phyloP scores from a whole-genome alignment of 2,888 invertebrate species.

The Clusia tigrina region DNA sequence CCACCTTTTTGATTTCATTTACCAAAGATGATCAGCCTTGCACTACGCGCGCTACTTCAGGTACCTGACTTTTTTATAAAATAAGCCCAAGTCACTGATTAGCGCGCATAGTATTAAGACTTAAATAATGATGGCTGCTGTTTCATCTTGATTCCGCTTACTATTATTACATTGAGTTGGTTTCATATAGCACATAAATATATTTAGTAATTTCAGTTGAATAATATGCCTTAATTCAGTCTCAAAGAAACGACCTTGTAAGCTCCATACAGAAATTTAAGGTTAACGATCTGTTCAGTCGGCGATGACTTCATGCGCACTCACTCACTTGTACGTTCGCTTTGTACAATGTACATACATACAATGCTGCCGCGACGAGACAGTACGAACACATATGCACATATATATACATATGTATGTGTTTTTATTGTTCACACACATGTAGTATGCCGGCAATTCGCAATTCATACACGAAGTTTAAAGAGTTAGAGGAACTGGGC shows the following conservation, averaged over 20 bases:
- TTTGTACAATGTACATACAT: neutral
- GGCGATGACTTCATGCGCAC: conserved; percentile 50
- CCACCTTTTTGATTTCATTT: no score
- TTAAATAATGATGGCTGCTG: conserved; percentile 11
- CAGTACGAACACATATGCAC: conserved; percentile 18
- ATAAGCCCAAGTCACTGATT: conserved; percentile 86
- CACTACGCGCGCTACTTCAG: conserved; percentile 98
- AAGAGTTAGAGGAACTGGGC: conserved; percentile 12
- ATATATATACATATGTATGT: neutral
- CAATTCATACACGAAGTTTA: conserved; percentile 5
- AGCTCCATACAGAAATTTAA: conserved; percentile 55
- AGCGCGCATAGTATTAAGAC: conserved; percentile 77
- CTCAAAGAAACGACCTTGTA: conserved; percentile 62
- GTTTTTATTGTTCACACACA: neutral
- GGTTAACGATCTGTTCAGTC: conserved; percentile 60
- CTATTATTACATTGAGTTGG: no score
- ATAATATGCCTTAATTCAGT: no score
- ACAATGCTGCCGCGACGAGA: neutral
- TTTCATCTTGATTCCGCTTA: neutral
- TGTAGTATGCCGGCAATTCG: neutral
- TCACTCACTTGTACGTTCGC: conserved; percentile 25
- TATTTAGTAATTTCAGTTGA: no score
- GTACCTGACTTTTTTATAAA: conserved; percentile 87
- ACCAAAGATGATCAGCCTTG: conserved; percentile 60
- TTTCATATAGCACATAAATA: no score